Percentiles rank a stretch among this genome's conserved stretches.
phyloP scores from a whole-genome alignment of 2,113 vertebrate genomes.

The Pachyramphus minor region DNA sequence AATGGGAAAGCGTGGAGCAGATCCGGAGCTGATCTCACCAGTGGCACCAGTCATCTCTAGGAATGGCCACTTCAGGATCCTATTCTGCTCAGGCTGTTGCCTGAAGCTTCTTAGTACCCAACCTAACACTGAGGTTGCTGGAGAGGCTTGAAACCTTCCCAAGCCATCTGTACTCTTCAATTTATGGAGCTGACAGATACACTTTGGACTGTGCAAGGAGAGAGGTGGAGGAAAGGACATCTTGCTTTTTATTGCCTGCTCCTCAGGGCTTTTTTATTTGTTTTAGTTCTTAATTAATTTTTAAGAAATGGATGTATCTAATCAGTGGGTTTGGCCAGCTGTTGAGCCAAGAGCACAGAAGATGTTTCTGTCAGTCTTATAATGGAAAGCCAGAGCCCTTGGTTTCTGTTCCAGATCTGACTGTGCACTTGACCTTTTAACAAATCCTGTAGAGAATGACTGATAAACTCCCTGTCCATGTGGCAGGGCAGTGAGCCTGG shows the following conservation, averaged over 20 bases:
- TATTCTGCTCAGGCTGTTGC: neutral
- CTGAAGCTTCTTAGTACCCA: neutral
- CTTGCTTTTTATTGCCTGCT: neutral
- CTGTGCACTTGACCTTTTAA: constrained; percentile 21
- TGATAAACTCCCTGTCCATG: neutral
- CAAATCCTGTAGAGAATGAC: neutral
- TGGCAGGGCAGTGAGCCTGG: neutral
- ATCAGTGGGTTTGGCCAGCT: constrained; percentile 3
- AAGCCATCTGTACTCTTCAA: neutral
- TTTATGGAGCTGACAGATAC: neutral
- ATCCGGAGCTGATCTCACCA: neutral
- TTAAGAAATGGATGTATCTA: constrained; percentile 1
- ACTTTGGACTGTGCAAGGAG: neutral
- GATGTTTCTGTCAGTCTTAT: neutral
- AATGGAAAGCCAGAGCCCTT: neutral
- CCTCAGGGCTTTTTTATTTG: neutral
- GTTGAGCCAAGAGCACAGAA: neutral
- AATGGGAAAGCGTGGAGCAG: neutral
- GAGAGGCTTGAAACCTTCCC: neutral
- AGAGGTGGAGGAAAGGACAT: neutral
- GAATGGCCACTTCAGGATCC: neutral
- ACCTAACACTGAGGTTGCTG: neutral
- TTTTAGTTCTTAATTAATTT: constrained; percentile 20
- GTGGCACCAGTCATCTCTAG: neutral
- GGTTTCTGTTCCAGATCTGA: neutral